A percentile compares a stretch with the other conserved stretches of the same genome.
phyloP scores from a whole-genome alignment of 2,888 invertebrate species.

The Hyles lineata region DNA sequence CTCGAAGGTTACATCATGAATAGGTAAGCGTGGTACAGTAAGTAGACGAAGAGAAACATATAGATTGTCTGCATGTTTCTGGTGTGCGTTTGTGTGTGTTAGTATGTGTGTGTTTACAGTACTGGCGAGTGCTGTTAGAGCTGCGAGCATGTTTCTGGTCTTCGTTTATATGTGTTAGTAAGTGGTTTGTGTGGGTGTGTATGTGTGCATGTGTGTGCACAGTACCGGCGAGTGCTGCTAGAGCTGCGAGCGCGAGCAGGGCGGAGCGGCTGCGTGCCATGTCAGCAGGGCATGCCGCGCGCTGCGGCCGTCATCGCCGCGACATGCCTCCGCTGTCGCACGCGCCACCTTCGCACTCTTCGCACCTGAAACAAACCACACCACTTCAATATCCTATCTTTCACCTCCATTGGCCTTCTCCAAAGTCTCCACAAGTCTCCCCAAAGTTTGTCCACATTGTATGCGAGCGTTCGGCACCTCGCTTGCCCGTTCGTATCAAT shows the following conservation, averaged over 20 bases:
- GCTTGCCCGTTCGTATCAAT: too few species aligned
- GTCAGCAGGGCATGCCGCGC: conserved; percentile 82
- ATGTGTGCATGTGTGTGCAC: neutral
- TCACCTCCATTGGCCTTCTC: too few species aligned
- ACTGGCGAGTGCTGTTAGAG: too few species aligned
- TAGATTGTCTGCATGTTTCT: neutral
- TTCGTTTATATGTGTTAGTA: too few species aligned
- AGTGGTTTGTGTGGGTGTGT: neutral
- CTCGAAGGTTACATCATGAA: too few species aligned
- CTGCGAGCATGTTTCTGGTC: too few species aligned
- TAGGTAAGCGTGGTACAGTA: too few species aligned
- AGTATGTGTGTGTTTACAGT: neutral
- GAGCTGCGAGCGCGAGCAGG: conserved; percentile 79
- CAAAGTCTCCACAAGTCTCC: too few species aligned
- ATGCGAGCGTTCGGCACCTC: too few species aligned
- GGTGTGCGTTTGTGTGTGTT: neutral
- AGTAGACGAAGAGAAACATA: too few species aligned
- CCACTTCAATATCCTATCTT: too few species aligned
- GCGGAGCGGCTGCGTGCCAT: conserved; percentile 83
- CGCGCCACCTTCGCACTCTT: conserved; percentile 44
- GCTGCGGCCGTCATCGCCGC: conserved; percentile 77
- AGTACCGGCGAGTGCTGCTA: conserved; percentile 79
- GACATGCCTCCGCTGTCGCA: conserved; percentile 58
- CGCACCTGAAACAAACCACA: conserved; percentile 44
- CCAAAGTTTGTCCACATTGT: too few species aligned